Conservation (phyloP, 2,113 vertebrate species). For the Entomyzon cyanotis region DNA sequence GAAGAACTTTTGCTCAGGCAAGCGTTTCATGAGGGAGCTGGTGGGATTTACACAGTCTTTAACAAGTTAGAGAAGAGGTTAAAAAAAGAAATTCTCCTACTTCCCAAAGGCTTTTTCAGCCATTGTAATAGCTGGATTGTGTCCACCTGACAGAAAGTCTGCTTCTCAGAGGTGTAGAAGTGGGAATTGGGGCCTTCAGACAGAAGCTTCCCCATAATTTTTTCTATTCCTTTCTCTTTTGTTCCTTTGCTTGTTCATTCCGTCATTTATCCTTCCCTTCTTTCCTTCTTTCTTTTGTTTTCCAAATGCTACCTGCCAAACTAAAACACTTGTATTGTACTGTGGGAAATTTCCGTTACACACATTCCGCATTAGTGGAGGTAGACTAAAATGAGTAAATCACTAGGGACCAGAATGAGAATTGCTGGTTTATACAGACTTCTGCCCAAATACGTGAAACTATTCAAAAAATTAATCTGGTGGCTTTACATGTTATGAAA, state of each 20-base stretch:
- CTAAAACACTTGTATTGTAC: neutral
- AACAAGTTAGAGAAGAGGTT: neutral
- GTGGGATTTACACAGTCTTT: slow-evolving; percentile 8
- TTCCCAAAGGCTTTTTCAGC: neutral
- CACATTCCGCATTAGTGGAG: neutral
- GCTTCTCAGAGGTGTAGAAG: neutral
- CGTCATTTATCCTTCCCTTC: neutral
- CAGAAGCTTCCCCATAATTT: neutral
- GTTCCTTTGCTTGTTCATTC: neutral
- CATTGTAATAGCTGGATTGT: neutral
- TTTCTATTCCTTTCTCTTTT: slow-evolving; percentile 1
- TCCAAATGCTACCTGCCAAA: neutral
- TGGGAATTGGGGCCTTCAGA: neutral
- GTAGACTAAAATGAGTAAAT: neutral
- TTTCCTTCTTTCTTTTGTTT: neutral
- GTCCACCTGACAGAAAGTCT: neutral
- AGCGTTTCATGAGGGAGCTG: slow-evolving; percentile 7
- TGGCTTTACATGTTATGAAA: neutral
- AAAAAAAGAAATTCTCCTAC: slow-evolving; percentile 33
- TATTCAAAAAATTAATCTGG: neutral
- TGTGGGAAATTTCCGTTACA: neutral
- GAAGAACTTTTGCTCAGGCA: slow-evolving; percentile 55
- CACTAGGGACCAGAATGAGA: neutral
- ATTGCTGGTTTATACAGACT: neutral
- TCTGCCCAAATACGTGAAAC: neutral